Conservation (phyloP, 2,113 vertebrate species). For the Brachypteracias leptosomus region DNA sequence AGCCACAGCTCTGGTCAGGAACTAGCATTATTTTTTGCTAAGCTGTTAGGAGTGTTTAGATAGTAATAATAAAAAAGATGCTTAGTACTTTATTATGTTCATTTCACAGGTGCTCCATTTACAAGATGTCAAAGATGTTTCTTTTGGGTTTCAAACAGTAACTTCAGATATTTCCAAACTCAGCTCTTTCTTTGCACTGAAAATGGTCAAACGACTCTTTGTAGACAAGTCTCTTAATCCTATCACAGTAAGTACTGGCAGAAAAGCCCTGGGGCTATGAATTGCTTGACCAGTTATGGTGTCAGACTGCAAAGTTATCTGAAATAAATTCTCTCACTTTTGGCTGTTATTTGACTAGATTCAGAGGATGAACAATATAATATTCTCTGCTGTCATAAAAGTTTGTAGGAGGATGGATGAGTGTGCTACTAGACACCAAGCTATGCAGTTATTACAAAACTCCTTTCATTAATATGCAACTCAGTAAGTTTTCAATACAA, state of each 20-base stretch:
- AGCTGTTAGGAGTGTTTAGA: neutral
- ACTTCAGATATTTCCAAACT: slow-evolving; percentile 79
- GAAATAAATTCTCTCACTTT: neutral
- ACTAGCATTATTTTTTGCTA: neutral
- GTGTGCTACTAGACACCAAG: neutral
- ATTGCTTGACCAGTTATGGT: neutral
- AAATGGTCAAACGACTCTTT: slow-evolving; percentile 78
- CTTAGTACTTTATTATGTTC: neutral
- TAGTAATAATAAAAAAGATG: neutral
- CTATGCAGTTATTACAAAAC: neutral
- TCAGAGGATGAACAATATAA: neutral
- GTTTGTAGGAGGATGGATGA: neutral
- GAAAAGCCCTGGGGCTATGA: neutral
- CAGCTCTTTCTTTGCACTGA: slow-evolving; percentile 75
- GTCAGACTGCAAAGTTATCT: neutral
- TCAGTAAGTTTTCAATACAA: neutral
- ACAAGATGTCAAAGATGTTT: slow-evolving; percentile 79
- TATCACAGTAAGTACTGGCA: slow-evolving; percentile 68
- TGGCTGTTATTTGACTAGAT: neutral
- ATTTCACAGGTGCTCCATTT: slow-evolving; percentile 77
- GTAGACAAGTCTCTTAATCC: slow-evolving; percentile 77
- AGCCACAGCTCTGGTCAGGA: neutral
- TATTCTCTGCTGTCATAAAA: neutral
- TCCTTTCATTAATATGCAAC: slow-evolving; percentile 1
- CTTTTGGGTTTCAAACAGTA: slow-evolving; percentile 81